Evolutionary conservation across 2,113 vertebrate genomes (phyloP).

Genomic region (Papio anubis): DNA sequence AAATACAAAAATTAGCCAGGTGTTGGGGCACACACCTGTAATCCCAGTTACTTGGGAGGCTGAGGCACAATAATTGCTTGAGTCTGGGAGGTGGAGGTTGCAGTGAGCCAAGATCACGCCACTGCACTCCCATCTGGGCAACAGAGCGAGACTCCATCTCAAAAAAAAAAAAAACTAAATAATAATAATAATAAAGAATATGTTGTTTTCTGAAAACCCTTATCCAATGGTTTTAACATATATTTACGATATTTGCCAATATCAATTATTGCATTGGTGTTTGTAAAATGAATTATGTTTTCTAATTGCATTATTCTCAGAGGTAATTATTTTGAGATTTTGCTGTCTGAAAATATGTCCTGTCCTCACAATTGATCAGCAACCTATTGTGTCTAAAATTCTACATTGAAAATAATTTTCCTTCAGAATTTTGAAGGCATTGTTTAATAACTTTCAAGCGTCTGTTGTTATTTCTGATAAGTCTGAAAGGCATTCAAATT

Average conservation of each 20-base stretch:
- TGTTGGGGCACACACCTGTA: too few relatives aligned
- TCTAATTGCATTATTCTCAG: not conserved
- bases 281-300: conserved; percentile 17
- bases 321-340: not conserved
- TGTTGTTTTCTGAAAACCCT: not conserved
- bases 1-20: too few relatives aligned
- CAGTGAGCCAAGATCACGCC: too few relatives aligned
- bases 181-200: not conserved
- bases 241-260: not conserved
- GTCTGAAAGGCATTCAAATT: not conserved
- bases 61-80: too few relatives aligned
- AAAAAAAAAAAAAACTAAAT: too few relatives aligned
- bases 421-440: not conserved
- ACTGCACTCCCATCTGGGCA: too few relatives aligned
- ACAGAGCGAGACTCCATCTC: too few relatives aligned
- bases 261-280: not conserved
- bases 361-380: not conserved
- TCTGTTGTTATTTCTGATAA: not conserved
- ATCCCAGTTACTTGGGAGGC: too few relatives aligned
- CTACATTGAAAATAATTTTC: not conserved
- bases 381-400: not conserved
- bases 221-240: not conserved
- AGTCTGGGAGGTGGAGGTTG: too few relatives aligned
- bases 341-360: not conserved
- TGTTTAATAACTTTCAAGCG: not conserved